These are phyloP conservation scores for Myotis planiceps DNA, from an alignment of 2,797 vertebrate species.

Conservation along the genomic window DNA sequence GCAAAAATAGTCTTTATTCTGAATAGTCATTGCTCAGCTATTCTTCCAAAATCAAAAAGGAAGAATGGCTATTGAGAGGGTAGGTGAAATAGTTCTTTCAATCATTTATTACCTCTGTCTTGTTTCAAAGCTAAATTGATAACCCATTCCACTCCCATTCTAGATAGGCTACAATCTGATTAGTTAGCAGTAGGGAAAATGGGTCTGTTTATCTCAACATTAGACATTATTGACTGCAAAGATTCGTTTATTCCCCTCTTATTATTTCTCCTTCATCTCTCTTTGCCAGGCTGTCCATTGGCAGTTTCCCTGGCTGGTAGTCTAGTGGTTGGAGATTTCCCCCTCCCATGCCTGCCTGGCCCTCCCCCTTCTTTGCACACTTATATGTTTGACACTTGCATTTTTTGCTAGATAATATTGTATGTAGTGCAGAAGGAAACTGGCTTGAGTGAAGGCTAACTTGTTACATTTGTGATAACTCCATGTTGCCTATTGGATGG, in stretches of 20 bases:
- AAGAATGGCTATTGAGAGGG: background rate
- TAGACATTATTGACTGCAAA: background rate
- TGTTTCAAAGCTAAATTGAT: background rate
- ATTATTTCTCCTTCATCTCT: background rate
- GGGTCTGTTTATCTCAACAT: background rate
- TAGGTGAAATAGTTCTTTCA: background rate
- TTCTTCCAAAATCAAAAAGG: background rate
- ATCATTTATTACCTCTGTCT: background rate
- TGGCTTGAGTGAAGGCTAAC: background rate
- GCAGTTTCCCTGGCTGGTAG: background rate
- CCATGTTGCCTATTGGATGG: background rate
- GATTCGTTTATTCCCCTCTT: background rate
- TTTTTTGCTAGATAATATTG: background rate
- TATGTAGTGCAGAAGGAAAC: background rate
- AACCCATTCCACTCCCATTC: background rate
- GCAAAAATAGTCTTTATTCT: background rate
- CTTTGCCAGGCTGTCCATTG: background rate
- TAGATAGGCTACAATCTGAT: background rate
- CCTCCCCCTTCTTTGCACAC: background rate
- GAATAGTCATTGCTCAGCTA: background rate
- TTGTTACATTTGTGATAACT: background rate
- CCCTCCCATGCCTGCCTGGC: background rate
- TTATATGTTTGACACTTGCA: background rate
- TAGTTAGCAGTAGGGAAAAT: background rate
- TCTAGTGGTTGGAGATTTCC: background rate